Conservation (phyloP, 2,797 vertebrate species). For the Bradypodion pumilum region DNA sequence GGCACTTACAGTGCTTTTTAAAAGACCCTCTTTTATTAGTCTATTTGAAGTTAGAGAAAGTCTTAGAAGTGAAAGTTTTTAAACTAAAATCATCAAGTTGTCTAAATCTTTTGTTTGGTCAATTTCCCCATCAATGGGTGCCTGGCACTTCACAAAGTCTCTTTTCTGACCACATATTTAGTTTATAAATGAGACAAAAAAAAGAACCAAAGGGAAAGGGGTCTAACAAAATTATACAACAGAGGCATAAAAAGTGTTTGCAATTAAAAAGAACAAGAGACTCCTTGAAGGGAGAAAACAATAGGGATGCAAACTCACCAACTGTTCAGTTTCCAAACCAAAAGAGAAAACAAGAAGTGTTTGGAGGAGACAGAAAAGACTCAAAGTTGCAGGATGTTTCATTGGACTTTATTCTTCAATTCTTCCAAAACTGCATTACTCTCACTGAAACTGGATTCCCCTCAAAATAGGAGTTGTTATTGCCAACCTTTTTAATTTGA, state of each 20-base stretch:
- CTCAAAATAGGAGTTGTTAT: not conserved
- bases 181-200: not conserved
- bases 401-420: not conserved
- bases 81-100: not conserved
- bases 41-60: not conserved
- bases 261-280: not conserved
- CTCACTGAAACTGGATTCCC: not conserved
- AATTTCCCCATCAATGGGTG: constrained; percentile 1
- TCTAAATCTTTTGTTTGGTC: not conserved
- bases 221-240: not conserved
- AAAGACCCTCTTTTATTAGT: constrained; percentile 28
- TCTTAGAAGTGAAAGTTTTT: not conserved
- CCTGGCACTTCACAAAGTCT: constrained; percentile 14
- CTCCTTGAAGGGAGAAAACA: not conserved
- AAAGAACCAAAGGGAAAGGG: not conserved
- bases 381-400: not conserved
- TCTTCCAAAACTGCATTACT: constrained; percentile 14
- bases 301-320: not conserved
- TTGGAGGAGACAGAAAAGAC: not conserved
- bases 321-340: not conserved
- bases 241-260: not conserved
- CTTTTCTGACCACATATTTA: constrained; percentile 23
- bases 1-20: not conserved
- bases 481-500: no score
- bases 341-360: not conserved